These are phyloP conservation scores for Isurus oxyrinchus DNA, from an alignment of 2,113 vertebrate genomes.

Conservation along the genomic window DNA sequence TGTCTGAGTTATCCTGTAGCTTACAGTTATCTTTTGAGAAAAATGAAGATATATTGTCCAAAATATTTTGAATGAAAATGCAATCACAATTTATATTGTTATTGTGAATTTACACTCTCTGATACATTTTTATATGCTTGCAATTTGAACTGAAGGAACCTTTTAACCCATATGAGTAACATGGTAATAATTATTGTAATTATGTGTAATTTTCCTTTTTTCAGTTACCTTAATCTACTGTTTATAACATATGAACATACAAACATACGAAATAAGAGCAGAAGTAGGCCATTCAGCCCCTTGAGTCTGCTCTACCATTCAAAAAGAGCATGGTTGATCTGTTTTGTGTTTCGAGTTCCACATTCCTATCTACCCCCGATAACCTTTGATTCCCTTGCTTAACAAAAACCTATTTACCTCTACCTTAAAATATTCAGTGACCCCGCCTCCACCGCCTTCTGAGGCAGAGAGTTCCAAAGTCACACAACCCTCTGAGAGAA, in stretches of 20 bases:
- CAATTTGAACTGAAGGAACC: slow-evolving; percentile 15
- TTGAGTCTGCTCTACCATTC: no score
- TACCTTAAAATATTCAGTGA: no score
- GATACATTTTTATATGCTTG: not conserved
- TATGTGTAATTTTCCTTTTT: not conserved
- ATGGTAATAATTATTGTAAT: not conserved
- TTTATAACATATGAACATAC: not conserved
- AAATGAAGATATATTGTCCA: not conserved
- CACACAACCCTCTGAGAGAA: no score
- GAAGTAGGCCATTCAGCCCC: no score
- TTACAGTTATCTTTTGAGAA: not conserved
- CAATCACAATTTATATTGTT: not conserved
- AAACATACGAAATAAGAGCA: no score
- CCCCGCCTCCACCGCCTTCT: no score
- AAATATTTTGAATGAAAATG: not conserved
- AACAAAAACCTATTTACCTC: no score
- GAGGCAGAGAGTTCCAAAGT: no score
- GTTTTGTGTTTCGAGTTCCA: no score
- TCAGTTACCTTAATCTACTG: not conserved
- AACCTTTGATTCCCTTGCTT: no score
- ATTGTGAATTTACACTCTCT: not conserved
- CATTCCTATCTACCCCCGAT: no score
- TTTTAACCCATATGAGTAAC: not conserved
- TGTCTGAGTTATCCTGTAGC: slow-evolving; percentile 30
- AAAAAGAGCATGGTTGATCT: no score